Evolutionary conservation across 1,140 invertebrate genomes (phyloP).

Genomic region (Drosophila jambulina): DNA sequence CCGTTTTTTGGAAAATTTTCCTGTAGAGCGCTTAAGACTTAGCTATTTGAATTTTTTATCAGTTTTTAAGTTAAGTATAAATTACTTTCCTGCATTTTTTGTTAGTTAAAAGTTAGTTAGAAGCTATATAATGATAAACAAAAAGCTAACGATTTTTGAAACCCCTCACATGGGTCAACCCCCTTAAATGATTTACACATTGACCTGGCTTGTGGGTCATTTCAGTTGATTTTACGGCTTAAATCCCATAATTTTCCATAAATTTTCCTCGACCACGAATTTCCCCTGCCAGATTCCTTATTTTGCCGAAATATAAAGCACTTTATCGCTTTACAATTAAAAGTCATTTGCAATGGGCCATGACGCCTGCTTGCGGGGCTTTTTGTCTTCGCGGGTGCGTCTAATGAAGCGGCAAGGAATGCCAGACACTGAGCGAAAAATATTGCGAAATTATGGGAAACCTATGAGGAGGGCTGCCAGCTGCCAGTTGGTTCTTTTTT

Average conservation of each 20-base stretch:
- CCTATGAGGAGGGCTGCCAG: too few species aligned
- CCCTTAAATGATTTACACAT: neutral
- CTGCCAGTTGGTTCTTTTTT: neutral
- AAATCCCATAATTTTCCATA: neutral
- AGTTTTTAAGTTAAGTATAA: too few species aligned
- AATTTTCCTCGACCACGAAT: neutral
- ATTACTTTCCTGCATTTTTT: too few species aligned
- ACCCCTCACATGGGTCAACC: too few species aligned
- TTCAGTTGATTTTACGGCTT: neutral
- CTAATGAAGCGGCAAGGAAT: conserved; percentile 73
- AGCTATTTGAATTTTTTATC: too few species aligned
- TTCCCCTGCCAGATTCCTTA: neutral
- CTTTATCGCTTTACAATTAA: conserved; percentile 62
- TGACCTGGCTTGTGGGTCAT: neutral
- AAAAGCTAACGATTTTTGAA: too few species aligned
- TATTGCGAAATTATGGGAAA: too few species aligned
- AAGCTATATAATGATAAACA: too few species aligned
- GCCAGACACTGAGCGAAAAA: conserved; percentile 10
- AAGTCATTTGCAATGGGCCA: conserved; percentile 62
- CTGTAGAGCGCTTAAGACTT: too few species aligned
- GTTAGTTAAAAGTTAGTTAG: too few species aligned
- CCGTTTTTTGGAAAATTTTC: too few species aligned
- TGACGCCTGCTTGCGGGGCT: conserved; percentile 25
- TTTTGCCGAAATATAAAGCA: conserved; percentile 11
- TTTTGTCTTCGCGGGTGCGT: conserved; percentile 53